A percentile compares a stretch with the other conserved stretches of the same genome.
Conservation (phyloP, 2,888 invertebrate species). For the Orgyia antiqua region DNA sequence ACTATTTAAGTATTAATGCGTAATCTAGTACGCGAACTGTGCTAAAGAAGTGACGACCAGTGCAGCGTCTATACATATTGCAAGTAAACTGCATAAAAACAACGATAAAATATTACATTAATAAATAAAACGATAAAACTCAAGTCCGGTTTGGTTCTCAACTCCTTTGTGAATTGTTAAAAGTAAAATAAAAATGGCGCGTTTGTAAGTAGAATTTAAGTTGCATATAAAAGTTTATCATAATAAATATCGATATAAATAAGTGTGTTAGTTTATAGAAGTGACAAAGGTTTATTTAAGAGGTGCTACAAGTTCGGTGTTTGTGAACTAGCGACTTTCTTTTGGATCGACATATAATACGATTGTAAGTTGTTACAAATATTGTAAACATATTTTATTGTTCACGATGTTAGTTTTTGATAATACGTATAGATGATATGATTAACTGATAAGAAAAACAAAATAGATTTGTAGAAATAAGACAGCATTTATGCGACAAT, state of each 20-base stretch:
- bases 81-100: conserved; percentile 32
- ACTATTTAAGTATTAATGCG: conserved; percentile 36
- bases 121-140: conserved; percentile 48
- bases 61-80: conserved; percentile 40
- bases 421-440: no score
- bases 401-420: no score
- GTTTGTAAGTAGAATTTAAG: conserved; percentile 25
- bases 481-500: no score
- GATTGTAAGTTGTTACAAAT: no score
- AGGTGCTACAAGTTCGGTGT: no score
- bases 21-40: no score
- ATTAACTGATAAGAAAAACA: no score
- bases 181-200: conserved; percentile 38
- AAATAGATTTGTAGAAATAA: no score
- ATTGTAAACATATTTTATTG: no score
- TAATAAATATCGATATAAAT: conserved; percentile 1
- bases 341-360: no score
- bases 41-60: conserved; percentile 39
- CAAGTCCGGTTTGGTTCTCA: conserved; percentile 51
- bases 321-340: no score
- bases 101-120: conserved; percentile 33
- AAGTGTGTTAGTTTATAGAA: not conserved
- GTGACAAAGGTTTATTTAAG: no score
- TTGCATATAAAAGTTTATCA: conserved; percentile 17
- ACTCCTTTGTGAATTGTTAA: conserved; percentile 32